Conservation (phyloP, 2,797 vertebrate genomes). For the Emys orbicularis region DNA sequence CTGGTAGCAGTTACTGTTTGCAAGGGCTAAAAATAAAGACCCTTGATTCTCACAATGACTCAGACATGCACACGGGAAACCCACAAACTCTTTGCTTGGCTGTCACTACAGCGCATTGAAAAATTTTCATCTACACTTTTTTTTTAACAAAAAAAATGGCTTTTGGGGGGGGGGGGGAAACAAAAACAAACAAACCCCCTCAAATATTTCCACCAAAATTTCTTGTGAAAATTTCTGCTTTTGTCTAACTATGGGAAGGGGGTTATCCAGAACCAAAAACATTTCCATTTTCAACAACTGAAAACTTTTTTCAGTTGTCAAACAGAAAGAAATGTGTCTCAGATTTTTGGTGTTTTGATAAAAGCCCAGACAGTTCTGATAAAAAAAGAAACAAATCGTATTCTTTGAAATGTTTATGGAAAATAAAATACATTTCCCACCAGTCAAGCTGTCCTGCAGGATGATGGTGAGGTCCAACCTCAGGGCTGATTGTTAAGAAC, state of each 20-base stretch:
- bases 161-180: accelerated
- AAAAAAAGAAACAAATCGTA: neutral
- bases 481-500: no score
- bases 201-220: neutral
- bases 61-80: slow-evolving; percentile 73
- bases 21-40: slow-evolving; percentile 74
- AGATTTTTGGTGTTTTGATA: neutral
- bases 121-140: slow-evolving; percentile 40
- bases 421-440: neutral
- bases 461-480: no score
- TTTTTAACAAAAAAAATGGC: slow-evolving; percentile 30
- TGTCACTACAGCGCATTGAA: slow-evolving; percentile 6
- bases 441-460: neutral
- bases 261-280: neutral
- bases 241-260: neutral
- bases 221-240: neutral
- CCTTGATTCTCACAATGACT: slow-evolving; percentile 71
- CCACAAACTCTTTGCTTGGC: slow-evolving; percentile 49
- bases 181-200: accelerated
- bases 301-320: neutral
- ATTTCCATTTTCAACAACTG: neutral
- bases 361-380: neutral
- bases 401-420: neutral
- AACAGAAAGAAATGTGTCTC: neutral
- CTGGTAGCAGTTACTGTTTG: slow-evolving; percentile 54